Evolutionary conservation across 1,140 invertebrate genomes (phyloP), one percentile per base, ranked within the genome.

Genomic region (Yoshiicerus persimilis): DNA sequence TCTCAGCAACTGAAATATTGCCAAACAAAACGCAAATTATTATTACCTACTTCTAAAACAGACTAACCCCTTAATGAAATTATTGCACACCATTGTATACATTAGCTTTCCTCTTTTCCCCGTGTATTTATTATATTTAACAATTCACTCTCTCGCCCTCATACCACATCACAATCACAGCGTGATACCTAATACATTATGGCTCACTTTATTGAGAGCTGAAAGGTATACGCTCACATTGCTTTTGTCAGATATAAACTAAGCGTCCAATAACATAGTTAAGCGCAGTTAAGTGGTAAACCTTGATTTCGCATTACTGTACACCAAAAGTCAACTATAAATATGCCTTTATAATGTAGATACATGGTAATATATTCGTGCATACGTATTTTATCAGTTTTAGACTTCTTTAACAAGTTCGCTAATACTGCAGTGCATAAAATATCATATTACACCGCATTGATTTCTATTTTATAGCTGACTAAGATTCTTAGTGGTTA

Each of bases 11-110:
- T 80, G 75, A 80, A 80, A 80, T 38, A 80, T 80, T 80, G 75
- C 75, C 75, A 80, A 38, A 80, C 75, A 80, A 80, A 80, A 80
- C 32, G 20, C 75, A 80, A 80, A 80, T 80, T 80, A 80, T 80
- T 36, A 80, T 20, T 80, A n/a, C n/a, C n/a, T n/a, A n/a, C n/a
- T 80, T 34, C 30, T 80, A 20, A 30, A 34, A 16, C 38, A 38
- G 16, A 34, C 20, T 16, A 70, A 30, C 1, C 11, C 3, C 66
- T 16, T 30, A 70, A 70, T 30, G 30, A 70, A 70, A 30, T 70
- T 70, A 70, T 70, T 1, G 66, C 27, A 16, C 30, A 70, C 23
- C 5, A 30, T 66, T 30, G 64, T 70, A 9, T 70, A 30, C 25
- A 27, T 32, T 30, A 56, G 47, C n/a, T n/a, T n/a, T n/a, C n/a